Evolutionary conservation across 2,113 vertebrate genomes (phyloP).

Genomic region (Myrmecobius fasciatus): DNA sequence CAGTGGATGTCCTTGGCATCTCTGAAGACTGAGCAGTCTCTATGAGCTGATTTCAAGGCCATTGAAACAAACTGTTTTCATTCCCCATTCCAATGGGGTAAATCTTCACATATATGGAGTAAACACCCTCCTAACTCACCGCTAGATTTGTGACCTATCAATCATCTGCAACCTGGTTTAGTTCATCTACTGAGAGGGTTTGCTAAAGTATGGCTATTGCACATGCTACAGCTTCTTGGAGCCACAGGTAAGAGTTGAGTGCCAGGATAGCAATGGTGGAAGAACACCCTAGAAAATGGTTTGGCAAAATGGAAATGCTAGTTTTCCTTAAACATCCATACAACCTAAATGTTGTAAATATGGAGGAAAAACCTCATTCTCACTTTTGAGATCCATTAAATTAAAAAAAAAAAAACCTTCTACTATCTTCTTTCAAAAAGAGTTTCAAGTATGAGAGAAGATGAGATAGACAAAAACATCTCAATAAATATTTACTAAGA

Average conservation of each 20-base stretch:
- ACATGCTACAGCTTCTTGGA: no score
- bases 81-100: no score
- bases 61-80: no score
- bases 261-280: not conserved
- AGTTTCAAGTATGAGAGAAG: not conserved
- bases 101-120: no score
- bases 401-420: not conserved
- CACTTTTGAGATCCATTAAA: not conserved
- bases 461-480: not conserved
- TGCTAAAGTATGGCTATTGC: no score
- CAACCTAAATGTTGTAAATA: not conserved
- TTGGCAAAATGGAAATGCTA: not conserved
- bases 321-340: not conserved
- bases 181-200: no score
- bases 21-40: not conserved
- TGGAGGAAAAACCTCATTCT: not conserved
- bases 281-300: not conserved
- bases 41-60: no score
- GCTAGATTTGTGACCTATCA: no score
- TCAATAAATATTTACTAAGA: not conserved
- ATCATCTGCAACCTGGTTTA: no score
- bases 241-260: no score
- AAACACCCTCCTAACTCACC: no score
- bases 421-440: not conserved
- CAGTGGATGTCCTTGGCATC: not conserved